Evolutionary conservation across 2,888 invertebrate genomes (phyloP).

Genomic region (Stratiomys singularior): DNA sequence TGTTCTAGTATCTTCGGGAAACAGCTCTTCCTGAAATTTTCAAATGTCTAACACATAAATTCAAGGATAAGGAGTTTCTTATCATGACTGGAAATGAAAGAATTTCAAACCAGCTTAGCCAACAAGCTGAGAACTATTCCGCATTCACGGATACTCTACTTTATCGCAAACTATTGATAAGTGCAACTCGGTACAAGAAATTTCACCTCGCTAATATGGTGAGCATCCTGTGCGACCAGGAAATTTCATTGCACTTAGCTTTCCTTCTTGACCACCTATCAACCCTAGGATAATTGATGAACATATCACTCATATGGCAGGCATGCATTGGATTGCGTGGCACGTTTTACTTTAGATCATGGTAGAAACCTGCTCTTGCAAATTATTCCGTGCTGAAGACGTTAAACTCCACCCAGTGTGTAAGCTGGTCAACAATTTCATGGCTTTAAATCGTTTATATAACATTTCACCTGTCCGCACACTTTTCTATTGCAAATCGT

Average conservation of each 20-base stretch:
- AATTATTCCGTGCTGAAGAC: not conserved
- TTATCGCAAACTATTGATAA: too few relatives aligned
- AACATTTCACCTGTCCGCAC: constrained; percentile 28
- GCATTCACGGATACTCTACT: too few relatives aligned
- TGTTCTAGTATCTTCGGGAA: too few relatives aligned
- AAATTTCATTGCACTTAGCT: not conserved
- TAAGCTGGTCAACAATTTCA: constrained; percentile 27
- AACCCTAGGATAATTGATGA: constrained; percentile 23
- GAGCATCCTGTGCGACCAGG: not conserved
- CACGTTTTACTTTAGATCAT: constrained; percentile 17
- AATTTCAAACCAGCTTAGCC: too few relatives aligned
- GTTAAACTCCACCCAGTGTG: constrained; percentile 32
- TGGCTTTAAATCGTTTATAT: constrained; percentile 20
- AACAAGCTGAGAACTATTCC: too few relatives aligned
- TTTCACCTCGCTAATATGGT: too few relatives aligned
- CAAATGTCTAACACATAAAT: too few relatives aligned
- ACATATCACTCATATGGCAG: constrained; percentile 20
- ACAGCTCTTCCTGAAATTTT: too few relatives aligned
- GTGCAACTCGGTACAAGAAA: too few relatives aligned
- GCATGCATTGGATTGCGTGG: not conserved
- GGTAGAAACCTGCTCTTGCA: constrained; percentile 8
- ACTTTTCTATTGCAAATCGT: not conserved
- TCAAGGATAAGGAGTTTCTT: too few relatives aligned
- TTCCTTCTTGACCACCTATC: constrained; percentile 15
- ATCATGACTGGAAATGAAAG: too few relatives aligned